A percentile compares a stretch with the other conserved stretches of the same genome.
phyloP scores from a whole-genome alignment of 2,113 vertebrate genomes.

The Brachyhypopomus gauderio region DNA sequence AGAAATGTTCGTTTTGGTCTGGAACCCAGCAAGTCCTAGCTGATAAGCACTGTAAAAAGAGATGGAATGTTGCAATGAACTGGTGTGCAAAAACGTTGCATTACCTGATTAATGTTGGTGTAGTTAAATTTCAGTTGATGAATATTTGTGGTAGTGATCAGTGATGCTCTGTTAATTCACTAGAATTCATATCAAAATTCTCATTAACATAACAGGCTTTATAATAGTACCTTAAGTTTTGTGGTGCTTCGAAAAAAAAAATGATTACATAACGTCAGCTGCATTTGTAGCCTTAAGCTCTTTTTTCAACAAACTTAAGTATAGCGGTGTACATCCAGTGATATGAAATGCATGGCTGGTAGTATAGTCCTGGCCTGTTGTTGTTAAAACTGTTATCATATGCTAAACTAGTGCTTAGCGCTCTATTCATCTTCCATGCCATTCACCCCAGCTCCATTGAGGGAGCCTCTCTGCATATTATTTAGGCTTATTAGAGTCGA shows the following conservation, averaged over 20 bases:
- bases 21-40: neutral
- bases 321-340: neutral
- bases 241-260: neutral
- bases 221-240: neutral
- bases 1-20: neutral
- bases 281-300: neutral
- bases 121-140: no score
- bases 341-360: neutral
- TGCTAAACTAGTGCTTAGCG: slow-evolving; percentile 26
- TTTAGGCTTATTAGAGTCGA: slow-evolving; percentile 26
- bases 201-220: no score
- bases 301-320: neutral
- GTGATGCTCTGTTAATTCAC: neutral
- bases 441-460: slow-evolving; percentile 23
- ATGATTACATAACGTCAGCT: neutral
- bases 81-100: neutral
- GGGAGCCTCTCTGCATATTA: slow-evolving; percentile 27
- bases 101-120: neutral
- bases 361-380: neutral
- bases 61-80: neutral
- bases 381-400: slow-evolving; percentile 23
- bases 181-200: neutral
- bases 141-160: no score
- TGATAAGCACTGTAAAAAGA: neutral
- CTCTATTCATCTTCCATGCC: slow-evolving; percentile 19